Conservation (phyloP, 2,797 vertebrate genomes). For the Triplophysa bombifrons region DNA sequence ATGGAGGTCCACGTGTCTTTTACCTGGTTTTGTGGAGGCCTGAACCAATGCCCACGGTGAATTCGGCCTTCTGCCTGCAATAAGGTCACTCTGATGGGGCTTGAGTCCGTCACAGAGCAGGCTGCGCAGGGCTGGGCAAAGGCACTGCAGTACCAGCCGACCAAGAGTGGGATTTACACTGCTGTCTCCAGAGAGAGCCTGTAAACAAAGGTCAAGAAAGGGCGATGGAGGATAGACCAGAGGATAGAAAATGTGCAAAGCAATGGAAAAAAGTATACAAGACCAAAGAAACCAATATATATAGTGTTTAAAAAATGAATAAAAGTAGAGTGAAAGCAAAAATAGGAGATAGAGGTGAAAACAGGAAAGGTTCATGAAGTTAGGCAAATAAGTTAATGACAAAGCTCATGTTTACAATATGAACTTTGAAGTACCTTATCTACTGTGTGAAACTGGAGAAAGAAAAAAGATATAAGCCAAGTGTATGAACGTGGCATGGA, state of each 20-base stretch:
- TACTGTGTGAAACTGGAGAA: conserved; percentile 46
- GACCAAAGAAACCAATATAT: not conserved
- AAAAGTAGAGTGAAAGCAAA: conserved; percentile 22
- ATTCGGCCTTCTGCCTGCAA: conserved; percentile 88
- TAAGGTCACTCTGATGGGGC: conserved; percentile 93
- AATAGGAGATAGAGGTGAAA: conserved; percentile 47
- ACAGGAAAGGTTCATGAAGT: conserved; percentile 44
- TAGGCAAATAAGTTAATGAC: conserved; percentile 45
- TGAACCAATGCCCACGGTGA: conserved; percentile 92
- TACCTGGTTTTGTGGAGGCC: conserved; percentile 89
- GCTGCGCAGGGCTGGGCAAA: conserved; percentile 87
- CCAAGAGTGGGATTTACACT: conserved; percentile 90
- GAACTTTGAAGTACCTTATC: conserved; percentile 52
- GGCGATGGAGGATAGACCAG: conserved; percentile 27
- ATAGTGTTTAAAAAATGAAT: not conserved
- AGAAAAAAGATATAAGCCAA: conserved; percentile 41
- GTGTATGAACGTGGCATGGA: conserved; percentile 42
- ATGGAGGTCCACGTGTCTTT: not conserved
- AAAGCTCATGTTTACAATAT: conserved; percentile 51
- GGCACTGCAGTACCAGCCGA: conserved; percentile 87
- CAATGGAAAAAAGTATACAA: conserved; percentile 22
- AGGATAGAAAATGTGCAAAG: conserved; percentile 21
- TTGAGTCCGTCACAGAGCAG: conserved; percentile 91
- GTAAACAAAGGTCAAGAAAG: conserved; percentile 38
- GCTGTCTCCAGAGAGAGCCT: conserved; percentile 95